Conservation (phyloP, 2,797 vertebrate species). For the Eremophila alpestris region DNA sequence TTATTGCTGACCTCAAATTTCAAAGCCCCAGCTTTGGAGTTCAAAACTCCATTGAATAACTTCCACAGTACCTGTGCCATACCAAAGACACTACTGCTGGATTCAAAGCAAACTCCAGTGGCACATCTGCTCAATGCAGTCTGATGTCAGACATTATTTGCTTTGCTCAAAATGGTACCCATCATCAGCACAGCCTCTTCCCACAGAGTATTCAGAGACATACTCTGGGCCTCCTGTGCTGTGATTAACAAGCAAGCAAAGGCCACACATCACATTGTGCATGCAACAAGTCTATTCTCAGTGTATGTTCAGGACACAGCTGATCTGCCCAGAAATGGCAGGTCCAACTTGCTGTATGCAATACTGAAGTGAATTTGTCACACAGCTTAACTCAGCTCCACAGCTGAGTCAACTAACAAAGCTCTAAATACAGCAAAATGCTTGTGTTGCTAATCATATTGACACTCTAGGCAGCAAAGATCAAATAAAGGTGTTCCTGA, state of each 20-base stretch:
- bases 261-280: not conserved
- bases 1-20: not conserved
- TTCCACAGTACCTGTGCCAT: not conserved
- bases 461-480: not conserved
- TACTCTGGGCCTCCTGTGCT: not conserved
- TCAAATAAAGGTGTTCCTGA: not conserved
- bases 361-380: not conserved
- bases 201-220: not conserved
- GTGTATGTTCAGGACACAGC: not conserved
- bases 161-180: not conserved
- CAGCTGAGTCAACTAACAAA: not conserved
- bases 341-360: not conserved
- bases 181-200: not conserved
- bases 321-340: not conserved
- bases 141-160: not conserved
- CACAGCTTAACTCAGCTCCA: not conserved
- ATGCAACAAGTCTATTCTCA: rapidly evolving
- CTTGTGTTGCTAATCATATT: not conserved
- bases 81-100: not conserved
- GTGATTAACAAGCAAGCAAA: not conserved
- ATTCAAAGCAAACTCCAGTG: not conserved
- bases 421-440: not conserved
- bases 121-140: not conserved
- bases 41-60: not conserved
- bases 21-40: not conserved